Evolutionary conservation across 2,797 vertebrate species (phyloP), one percentile per base, ranked within the genome.

Genomic region (Amblyraja radiata): DNA sequence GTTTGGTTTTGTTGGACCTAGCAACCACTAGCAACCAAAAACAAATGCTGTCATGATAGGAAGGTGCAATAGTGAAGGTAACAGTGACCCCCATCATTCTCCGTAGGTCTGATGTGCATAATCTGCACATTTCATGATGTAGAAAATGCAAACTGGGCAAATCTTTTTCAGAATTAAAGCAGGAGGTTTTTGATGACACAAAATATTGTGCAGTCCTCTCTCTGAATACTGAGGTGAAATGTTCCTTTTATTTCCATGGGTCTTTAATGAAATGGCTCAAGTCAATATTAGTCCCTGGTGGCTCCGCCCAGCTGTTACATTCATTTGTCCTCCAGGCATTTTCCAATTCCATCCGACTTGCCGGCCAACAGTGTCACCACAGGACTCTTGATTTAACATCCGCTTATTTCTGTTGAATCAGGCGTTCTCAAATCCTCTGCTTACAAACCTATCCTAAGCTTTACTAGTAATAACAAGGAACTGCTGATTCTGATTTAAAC

Each of bases 1-100:
- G 18, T 63, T 86, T 86, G 83, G 58, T 88, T 88, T 88, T 88
- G 84, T 61, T 65, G 61, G 61, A 88, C n/a, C n/a, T 21, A 18
- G 32, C n/a, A 88, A 88, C n/a, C 61, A 36, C 63, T 21, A 32
- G 65, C 61, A 88, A 88, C 84, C 84, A 88, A 88, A 86, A 63
- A 11, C 16, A 65, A 68, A 63, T 63, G 63, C 63, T 88, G 63
- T 36, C 61, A 25, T 68, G 8, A 18, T 63, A 65, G 63, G 36
- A 36, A 68, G 14, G 9, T 88, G 14, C 63, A 16, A 88, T 36
- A 32, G n/a, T 88, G 65, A 36, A 36, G 63, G n/a, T 32, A 32
- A 65, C n/a, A 18, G 16, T 21, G 61, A 88, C 32, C 65, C n/a
- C 54, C 28, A 88, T 32, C 16, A 16, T 36, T 68, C 21, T 65